Conservation (phyloP, 2,797 vertebrate genomes). For the Okamejei kenojei region DNA sequence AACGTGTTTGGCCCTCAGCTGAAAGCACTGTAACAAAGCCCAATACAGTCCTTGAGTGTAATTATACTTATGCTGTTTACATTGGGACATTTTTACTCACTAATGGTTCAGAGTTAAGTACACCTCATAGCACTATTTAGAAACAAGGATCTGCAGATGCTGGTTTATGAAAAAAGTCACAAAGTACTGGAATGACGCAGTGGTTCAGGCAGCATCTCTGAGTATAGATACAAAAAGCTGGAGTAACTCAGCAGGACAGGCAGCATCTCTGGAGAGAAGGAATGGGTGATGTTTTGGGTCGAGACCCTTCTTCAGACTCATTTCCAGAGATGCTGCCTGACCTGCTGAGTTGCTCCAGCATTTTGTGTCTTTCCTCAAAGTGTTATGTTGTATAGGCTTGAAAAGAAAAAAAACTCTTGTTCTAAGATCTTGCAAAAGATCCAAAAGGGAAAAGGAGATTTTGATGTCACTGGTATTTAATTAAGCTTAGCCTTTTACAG, state of each 20-base stretch:
- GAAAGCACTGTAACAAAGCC: neutral
- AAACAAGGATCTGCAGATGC: too few relatives aligned
- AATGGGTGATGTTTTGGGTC: too few relatives aligned
- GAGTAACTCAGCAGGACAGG: too few relatives aligned
- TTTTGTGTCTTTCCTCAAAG: neutral
- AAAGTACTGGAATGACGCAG: too few relatives aligned
- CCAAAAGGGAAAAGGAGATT: neutral
- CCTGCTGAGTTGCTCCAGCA: too few relatives aligned
- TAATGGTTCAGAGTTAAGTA: neutral
- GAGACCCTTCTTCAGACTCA: too few relatives aligned
- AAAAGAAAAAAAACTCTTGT: neutral
- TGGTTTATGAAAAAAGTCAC: too few relatives aligned
- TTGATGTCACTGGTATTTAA: neutral
- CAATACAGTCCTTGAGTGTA: neutral
- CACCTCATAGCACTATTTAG: neutral
- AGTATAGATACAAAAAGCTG: too few relatives aligned
- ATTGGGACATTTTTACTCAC: neutral
- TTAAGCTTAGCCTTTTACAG: neutral
- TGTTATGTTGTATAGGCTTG: neutral
- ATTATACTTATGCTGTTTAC: neutral
- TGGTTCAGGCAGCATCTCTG: too few relatives aligned
- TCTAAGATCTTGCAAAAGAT: neutral
- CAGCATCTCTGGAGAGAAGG: too few relatives aligned
- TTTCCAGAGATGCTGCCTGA: too few relatives aligned
- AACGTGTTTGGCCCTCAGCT: neutral